A percentile compares a stretch with the other conserved stretches of the same genome.
Conservation (phyloP, 2,888 invertebrate species). For the Orthosia incerta region DNA sequence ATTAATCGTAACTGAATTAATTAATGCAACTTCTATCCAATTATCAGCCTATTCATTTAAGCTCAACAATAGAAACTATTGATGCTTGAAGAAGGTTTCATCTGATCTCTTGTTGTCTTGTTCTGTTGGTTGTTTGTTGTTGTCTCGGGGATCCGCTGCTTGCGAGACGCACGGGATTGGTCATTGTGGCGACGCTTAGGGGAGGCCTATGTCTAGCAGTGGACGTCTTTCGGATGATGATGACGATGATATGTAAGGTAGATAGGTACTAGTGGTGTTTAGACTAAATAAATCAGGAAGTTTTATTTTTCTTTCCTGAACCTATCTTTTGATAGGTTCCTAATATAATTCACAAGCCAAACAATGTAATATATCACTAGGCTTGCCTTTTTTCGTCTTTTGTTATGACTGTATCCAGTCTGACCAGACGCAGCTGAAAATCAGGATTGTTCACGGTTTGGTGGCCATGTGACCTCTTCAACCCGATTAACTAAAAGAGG, state of each 20-base stretch:
- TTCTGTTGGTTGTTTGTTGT: no score
- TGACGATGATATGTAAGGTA: no score
- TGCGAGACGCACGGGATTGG: no score
- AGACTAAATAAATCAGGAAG: no score
- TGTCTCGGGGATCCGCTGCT: no score
- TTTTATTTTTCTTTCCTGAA: no score
- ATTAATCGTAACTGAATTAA: conserved; percentile 20
- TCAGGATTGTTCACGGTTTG: conserved; percentile 46
- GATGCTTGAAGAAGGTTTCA: conserved; percentile 3
- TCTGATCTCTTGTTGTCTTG: conserved; percentile 2
- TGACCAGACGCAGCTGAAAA: conserved; percentile 30
- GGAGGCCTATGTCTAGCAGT: no score
- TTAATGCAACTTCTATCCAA: conserved; percentile 9
- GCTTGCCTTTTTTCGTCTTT: background rate
- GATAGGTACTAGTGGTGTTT: background rate
- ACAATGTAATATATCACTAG: background rate
- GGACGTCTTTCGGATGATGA: no score
- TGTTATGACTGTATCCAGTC: conserved; percentile 1
- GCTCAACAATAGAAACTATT: conserved; percentile 23
- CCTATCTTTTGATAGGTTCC: background rate
- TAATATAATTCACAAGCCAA: background rate
- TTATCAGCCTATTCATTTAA: conserved; percentile 13
- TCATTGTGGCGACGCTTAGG: no score
- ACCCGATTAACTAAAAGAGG: conserved; percentile 25
- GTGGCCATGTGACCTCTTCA: conserved; percentile 44